phyloP scores from a whole-genome alignment of 2,888 invertebrate genomes.

The Harpalus rubripes region DNA sequence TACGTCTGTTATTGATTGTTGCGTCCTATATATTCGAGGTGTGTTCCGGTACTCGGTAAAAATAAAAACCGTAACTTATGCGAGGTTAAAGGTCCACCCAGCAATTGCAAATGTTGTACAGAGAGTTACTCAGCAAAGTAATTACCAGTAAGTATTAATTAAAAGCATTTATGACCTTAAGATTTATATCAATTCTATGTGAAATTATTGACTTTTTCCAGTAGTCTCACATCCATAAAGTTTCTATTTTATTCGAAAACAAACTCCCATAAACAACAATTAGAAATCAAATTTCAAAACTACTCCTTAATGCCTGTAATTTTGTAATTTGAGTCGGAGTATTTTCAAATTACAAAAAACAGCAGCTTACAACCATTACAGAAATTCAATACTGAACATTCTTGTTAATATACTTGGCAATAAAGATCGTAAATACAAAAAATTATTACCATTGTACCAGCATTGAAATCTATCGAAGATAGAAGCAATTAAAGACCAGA shows the following conservation, averaged over 20 bases:
- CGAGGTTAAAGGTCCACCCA: conserved; percentile 28
- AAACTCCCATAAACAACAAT: conserved; percentile 29
- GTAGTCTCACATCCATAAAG: conserved; percentile 1
- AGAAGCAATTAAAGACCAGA: conserved; percentile 24
- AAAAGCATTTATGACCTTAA: conserved; percentile 42
- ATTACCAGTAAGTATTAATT: conserved; percentile 46
- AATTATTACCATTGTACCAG: conserved; percentile 28
- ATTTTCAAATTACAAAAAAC: conserved; percentile 30
- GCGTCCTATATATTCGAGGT: conserved; percentile 1
- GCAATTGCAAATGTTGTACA: conserved; percentile 18
- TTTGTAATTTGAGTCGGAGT: conserved; percentile 9
- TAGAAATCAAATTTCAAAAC: conserved; percentile 37
- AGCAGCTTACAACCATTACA: conserved; percentile 40
- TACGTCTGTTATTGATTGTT: too few species aligned
- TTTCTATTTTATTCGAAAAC: conserved; percentile 26
- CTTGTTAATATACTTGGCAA: conserved; percentile 35
- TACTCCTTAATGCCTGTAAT: conserved; percentile 20
- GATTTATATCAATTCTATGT: conserved; percentile 39
- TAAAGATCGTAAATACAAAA: conserved; percentile 43
- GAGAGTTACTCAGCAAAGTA: conserved; percentile 38
- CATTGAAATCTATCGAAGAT: background rate
- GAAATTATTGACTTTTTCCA: conserved; percentile 19
- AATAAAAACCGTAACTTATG: conserved; percentile 32
- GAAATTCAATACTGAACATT: conserved; percentile 54
- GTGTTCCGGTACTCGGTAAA: background rate